Evolutionary conservation across 2,113 vertebrate genomes (phyloP).

Genomic region (Dasyornis broadbenti): DNA sequence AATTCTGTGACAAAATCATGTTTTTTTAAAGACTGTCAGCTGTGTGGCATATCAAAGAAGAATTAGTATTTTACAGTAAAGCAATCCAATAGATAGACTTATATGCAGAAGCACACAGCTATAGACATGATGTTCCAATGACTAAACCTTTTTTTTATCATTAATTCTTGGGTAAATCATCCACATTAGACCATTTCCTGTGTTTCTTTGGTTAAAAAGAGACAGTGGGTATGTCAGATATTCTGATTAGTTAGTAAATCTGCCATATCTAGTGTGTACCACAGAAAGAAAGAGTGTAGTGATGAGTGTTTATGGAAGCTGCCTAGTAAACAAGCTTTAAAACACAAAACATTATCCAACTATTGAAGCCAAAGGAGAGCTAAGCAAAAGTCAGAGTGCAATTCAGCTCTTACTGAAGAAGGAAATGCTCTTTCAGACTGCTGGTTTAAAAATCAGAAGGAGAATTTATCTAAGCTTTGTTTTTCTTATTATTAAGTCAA

Average conservation of each 20-base stretch:
- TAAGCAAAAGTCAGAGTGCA: not conserved
- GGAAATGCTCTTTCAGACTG: not conserved
- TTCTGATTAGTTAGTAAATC: not conserved
- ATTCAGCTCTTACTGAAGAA: not conserved
- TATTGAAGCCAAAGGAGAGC: not conserved
- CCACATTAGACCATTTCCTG: not conserved
- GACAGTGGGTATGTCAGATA: not conserved
- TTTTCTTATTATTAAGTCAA: slow-evolving; percentile 31
- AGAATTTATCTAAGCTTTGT: slow-evolving; percentile 1
- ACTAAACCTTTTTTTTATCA: not conserved
- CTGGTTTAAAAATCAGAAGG: slow-evolving; percentile 44
- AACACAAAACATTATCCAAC: not conserved
- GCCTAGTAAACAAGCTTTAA: not conserved
- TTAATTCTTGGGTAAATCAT: not conserved
- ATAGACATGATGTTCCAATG: not conserved
- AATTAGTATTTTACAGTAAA: not conserved
- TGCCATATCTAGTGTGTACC: not conserved
- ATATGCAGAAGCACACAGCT: not conserved
- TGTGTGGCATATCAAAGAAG: not conserved
- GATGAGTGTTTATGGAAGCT: not conserved
- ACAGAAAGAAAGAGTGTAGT: not conserved
- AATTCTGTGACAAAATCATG: not conserved
- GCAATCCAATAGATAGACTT: not conserved
- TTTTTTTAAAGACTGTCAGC: not conserved
- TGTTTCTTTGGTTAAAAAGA: not conserved